Conservation (phyloP, 1,140 invertebrate genomes). For the Drosophila yakuba region DNA sequence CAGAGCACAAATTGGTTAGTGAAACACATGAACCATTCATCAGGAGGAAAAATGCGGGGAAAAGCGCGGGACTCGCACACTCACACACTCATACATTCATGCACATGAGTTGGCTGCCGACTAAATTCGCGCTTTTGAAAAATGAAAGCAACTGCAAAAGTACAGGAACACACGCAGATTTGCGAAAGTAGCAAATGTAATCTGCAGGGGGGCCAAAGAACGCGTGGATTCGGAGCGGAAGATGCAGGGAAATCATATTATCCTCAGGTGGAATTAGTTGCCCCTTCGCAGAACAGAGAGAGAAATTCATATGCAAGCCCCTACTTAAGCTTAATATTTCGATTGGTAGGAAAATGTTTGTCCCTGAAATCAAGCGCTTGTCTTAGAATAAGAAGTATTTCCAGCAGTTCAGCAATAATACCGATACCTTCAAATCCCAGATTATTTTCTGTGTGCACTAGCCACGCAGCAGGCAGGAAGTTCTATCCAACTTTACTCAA, state of each 20-base stretch:
- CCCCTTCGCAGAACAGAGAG: background rate
- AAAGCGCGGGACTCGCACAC: background rate
- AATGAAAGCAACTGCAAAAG: slow-evolving; percentile 55
- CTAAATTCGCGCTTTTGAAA: slow-evolving; percentile 69
- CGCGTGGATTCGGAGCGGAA: background rate
- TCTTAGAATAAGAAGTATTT: background rate
- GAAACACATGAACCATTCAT: slow-evolving; percentile 62
- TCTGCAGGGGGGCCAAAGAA: slow-evolving; percentile 34
- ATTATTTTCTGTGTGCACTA: slow-evolving; percentile 19
- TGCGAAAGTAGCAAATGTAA: slow-evolving; percentile 60
- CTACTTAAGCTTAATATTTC: too few relatives aligned
- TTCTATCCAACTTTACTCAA: slow-evolving; percentile 9
- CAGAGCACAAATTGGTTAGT: slow-evolving; percentile 78
- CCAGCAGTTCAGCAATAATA: background rate
- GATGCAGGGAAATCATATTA: slow-evolving; percentile 46
- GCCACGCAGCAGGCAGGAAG: slow-evolving; percentile 30
- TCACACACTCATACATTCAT: slow-evolving; percentile 11
- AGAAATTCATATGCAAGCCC: slow-evolving; percentile 1
- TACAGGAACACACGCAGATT: slow-evolving; percentile 37
- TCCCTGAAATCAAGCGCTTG: too few relatives aligned
- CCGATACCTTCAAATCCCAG: background rate
- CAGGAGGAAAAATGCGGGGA: background rate
- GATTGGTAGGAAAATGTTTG: too few relatives aligned
- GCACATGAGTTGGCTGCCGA: slow-evolving; percentile 34
- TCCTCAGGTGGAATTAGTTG: slow-evolving; percentile 48